These are phyloP conservation scores for Parambassis ranga DNA, from an alignment of 2,797 vertebrate species.

Conservation along the genomic window DNA sequence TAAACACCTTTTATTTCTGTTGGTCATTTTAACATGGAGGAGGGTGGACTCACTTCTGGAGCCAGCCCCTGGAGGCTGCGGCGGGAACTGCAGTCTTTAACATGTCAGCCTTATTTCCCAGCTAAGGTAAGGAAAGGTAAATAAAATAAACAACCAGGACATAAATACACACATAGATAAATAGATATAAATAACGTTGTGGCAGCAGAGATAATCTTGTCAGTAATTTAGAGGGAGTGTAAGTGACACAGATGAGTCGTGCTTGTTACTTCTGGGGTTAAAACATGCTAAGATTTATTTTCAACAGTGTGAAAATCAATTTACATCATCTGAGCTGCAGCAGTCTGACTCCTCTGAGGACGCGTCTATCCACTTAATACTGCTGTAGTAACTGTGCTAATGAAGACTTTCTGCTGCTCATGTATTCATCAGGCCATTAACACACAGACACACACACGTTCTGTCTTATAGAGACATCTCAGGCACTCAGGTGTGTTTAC, in stretches of 20 bases:
- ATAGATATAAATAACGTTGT: too few relatives aligned
- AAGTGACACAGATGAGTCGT: slow-evolving; percentile 4
- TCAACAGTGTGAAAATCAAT: slow-evolving; percentile 29
- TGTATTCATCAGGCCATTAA: slow-evolving; percentile 36
- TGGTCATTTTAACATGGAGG: too few relatives aligned
- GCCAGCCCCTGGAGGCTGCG: too few relatives aligned
- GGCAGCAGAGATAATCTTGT: slow-evolving; percentile 10
- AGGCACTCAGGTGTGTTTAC: slow-evolving; percentile 4
- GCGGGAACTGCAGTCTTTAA: too few relatives aligned
- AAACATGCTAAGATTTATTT: slow-evolving; percentile 34
- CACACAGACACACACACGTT: background rate
- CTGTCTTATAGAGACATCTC: background rate
- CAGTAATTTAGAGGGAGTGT: background rate
- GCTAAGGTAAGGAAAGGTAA: too few relatives aligned
- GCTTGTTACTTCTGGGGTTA: background rate
- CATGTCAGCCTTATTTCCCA: too few relatives aligned
- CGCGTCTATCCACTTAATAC: slow-evolving; percentile 35
- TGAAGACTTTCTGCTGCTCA: slow-evolving; percentile 37
- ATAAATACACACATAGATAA: too few relatives aligned
- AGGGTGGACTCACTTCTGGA: too few relatives aligned
- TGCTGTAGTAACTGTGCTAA: slow-evolving; percentile 31
- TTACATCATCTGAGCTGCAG: slow-evolving; percentile 17
- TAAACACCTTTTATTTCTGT: too few relatives aligned
- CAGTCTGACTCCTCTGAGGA: slow-evolving; percentile 25
- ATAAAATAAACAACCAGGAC: too few relatives aligned